Conservation (phyloP, 1,140 invertebrate species). For the Liolophura sinensis region DNA sequence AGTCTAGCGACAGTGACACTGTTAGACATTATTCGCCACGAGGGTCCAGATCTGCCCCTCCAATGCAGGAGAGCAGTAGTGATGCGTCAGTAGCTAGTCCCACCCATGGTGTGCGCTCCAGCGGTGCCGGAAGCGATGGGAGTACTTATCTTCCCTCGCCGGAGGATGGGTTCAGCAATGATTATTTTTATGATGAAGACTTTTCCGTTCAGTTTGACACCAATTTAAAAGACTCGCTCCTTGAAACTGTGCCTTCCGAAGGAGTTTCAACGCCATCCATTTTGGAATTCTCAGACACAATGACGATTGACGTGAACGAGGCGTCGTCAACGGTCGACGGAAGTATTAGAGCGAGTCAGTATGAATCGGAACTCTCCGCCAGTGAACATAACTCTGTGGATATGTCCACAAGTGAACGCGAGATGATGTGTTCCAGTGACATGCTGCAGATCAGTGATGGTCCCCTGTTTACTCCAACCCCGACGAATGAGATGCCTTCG, state of each 20-base stretch:
- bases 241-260: conserved; percentile 16
- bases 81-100: conserved; percentile 19
- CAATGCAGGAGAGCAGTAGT: conserved; percentile 17
- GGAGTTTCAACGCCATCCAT: conserved; percentile 14
- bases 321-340: conserved; percentile 46
- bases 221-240: conserved; percentile 37
- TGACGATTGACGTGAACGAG: conserved; percentile 18
- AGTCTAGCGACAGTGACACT: background rate
- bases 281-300: conserved; percentile 16
- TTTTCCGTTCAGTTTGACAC: conserved; percentile 52
- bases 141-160: conserved; percentile 9
- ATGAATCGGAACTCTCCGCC: conserved; percentile 46
- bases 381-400: conserved; percentile 47
- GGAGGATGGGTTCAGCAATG: conserved; percentile 36
- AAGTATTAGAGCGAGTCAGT: conserved; percentile 42
- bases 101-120: background rate
- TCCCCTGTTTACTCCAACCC: conserved; percentile 48
- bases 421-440: conserved; percentile 53
- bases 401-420: conserved; percentile 47
- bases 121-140: conserved; percentile 2
- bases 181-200: conserved; percentile 54
- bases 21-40: conserved; percentile 7
- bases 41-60: conserved; percentile 9
- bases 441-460: conserved; percentile 50
- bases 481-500: conserved; percentile 25